phyloP scores from a whole-genome alignment of 92 coral and sea anemone species.

The Anthopleura xanthogrammica region DNA sequence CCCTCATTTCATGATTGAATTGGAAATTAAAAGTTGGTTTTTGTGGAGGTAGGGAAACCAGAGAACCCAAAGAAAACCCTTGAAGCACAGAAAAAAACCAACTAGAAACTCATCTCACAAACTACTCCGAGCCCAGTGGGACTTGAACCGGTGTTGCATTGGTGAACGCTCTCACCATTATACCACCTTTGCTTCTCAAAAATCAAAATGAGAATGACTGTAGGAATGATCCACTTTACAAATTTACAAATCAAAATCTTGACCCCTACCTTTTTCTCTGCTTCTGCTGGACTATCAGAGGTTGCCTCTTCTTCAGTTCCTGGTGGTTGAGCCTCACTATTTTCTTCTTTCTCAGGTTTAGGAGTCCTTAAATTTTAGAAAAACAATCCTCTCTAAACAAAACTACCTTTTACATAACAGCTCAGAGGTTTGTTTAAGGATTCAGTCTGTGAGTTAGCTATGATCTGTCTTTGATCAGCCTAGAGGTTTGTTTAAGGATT shows the following conservation, averaged over 20 bases:
- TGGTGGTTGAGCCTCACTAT: neutral
- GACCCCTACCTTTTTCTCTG: conserved; percentile 51
- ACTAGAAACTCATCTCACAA: too few relatives aligned
- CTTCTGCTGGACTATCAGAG: conserved; percentile 50
- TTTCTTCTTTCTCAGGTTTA: neutral
- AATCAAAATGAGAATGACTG: neutral
- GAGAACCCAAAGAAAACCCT: too few relatives aligned
- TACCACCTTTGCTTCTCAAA: too few relatives aligned
- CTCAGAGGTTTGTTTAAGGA: neutral
- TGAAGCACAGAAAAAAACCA: too few relatives aligned
- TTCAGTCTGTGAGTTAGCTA: neutral
- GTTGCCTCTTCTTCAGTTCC: conserved; percentile 54
- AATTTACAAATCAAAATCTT: too few relatives aligned
- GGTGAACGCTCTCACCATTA: too few relatives aligned
- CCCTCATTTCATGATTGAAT: too few relatives aligned
- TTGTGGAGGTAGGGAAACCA: too few relatives aligned
- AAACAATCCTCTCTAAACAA: neutral
- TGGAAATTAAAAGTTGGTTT: too few relatives aligned
- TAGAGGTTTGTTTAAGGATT: neutral
- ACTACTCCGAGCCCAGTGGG: too few relatives aligned
- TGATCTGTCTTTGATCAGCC: neutral
- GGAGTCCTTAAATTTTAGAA: neutral
- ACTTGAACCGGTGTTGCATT: too few relatives aligned
- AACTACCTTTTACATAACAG: too few relatives aligned
- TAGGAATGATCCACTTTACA: neutral